These are phyloP conservation scores for Gastrophysa polygoni DNA, from an alignment of 2,888 invertebrate genomes.

Conservation along the genomic window DNA sequence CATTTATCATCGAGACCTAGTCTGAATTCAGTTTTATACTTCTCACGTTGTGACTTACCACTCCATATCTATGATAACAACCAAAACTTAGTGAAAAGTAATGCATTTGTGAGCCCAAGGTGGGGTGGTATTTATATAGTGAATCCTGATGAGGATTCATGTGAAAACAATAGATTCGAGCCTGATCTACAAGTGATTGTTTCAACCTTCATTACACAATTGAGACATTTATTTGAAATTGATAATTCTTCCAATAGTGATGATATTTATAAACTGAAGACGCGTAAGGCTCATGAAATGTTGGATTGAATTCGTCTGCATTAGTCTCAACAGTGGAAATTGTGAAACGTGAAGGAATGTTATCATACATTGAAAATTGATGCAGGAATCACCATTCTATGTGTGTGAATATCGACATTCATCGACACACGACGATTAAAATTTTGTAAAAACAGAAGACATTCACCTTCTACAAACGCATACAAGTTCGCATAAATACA, in stretches of 20 bases:
- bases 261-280: conserved; percentile 46
- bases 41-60: conserved; percentile 77
- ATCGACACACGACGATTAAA: too few relatives aligned
- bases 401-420: too few relatives aligned
- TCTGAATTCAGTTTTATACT: conserved; percentile 84
- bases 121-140: conserved; percentile 90
- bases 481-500: too few relatives aligned
- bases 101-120: conserved; percentile 81
- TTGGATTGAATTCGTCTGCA: conserved; percentile 54
- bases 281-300: conserved; percentile 50
- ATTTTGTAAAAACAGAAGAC: too few relatives aligned
- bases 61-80: conserved; percentile 70
- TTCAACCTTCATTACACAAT: conserved; percentile 72
- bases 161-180: conserved; percentile 59
- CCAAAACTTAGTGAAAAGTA: conserved; percentile 58
- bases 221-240: conserved; percentile 50
- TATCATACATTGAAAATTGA: too few relatives aligned
- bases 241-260: conserved; percentile 37
- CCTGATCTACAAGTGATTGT: conserved; percentile 70
- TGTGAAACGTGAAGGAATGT: too few relatives aligned
- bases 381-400: too few relatives aligned
- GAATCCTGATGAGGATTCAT: conserved; percentile 68
- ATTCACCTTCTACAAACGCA: too few relatives aligned
- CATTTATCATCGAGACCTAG: conserved; percentile 82
- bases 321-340: too few relatives aligned